A percentile compares a stretch with the other conserved stretches of the same genome.
Conservation (phyloP, 2,113 vertebrate species). For the Atherinomorus stipes region DNA sequence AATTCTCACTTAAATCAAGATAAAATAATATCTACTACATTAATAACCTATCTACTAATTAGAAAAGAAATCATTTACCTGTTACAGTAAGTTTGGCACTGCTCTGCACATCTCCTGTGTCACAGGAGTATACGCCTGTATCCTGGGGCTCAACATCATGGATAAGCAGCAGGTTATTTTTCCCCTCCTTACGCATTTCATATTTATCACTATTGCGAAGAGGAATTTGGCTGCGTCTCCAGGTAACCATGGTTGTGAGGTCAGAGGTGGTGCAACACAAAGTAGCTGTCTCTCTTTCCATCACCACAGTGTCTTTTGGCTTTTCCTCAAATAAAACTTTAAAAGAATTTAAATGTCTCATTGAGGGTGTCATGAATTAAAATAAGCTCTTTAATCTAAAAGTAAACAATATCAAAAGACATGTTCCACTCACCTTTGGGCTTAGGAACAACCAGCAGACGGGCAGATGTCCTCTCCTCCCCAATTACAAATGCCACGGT, state of each 20-base stretch:
- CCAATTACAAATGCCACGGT: slow-evolving; percentile 79
- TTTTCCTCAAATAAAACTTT: slow-evolving; percentile 80
- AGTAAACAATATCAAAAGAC: too few relatives aligned
- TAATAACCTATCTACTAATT: too few relatives aligned
- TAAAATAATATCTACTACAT: background rate
- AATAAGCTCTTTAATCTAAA: background rate
- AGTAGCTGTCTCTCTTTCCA: slow-evolving; percentile 81
- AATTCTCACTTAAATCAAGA: too few relatives aligned
- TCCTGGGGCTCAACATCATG: slow-evolving; percentile 83
- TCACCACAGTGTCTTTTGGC: slow-evolving; percentile 65
- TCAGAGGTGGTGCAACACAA: slow-evolving; percentile 86
- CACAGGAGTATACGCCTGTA: slow-evolving; percentile 88
- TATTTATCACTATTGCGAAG: slow-evolving; percentile 86
- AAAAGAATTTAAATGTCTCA: slow-evolving; percentile 7
- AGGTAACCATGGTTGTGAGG: slow-evolving; percentile 76
- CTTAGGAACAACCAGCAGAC: slow-evolving; percentile 84
- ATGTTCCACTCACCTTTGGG: slow-evolving; percentile 79
- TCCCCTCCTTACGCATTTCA: slow-evolving; percentile 79
- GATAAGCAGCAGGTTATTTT: slow-evolving; percentile 84
- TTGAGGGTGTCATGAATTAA: background rate
- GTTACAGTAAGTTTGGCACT: slow-evolving; percentile 85
- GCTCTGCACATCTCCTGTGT: slow-evolving; percentile 85
- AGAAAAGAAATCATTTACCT: slow-evolving; percentile 77
- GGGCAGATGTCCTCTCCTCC: slow-evolving; percentile 76
- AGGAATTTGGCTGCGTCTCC: slow-evolving; percentile 86